Evolutionary conservation across 2,797 vertebrate genomes (phyloP).

Genomic region (Peromyscus melanophrys): DNA sequence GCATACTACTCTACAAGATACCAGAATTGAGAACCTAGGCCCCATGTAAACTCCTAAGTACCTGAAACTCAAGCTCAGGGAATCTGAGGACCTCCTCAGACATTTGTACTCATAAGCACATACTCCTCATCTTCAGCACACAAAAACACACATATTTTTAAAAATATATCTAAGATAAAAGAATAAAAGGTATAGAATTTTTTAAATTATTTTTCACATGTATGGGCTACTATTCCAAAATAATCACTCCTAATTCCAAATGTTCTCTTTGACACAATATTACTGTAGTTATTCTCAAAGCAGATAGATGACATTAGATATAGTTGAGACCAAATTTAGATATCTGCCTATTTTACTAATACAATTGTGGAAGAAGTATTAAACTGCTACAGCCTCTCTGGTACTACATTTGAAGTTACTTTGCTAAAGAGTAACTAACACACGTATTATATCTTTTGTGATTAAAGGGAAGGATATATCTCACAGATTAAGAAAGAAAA

Average conservation of each 20-base stretch:
- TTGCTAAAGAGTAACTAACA: slow-evolving; percentile 29
- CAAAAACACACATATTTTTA: neutral
- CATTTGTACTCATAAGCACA: neutral
- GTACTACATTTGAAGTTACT: neutral
- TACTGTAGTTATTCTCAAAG: slow-evolving; percentile 17
- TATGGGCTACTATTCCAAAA: slow-evolving; percentile 6
- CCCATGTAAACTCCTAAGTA: neutral
- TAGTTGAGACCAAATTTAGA: slow-evolving; percentile 6
- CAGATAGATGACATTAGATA: neutral
- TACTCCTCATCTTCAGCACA: neutral
- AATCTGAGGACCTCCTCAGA: neutral
- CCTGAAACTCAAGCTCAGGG: neutral
- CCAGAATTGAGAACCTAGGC: neutral
- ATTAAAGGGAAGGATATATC: neutral
- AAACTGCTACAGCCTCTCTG: neutral
- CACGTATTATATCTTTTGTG: slow-evolving; percentile 31
- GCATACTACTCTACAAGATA: no score
- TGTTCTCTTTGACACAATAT: neutral
- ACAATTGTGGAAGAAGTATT: neutral
- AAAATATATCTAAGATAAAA: neutral
- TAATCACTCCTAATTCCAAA: slow-evolving; percentile 37
- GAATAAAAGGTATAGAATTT: neutral
- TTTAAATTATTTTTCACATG: slow-evolving; percentile 23
- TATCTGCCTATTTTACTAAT: slow-evolving; percentile 60
- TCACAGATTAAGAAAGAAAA: neutral